phyloP scores from a whole-genome alignment of 1,140 invertebrate genomes.

The Phymastichus coffea region DNA sequence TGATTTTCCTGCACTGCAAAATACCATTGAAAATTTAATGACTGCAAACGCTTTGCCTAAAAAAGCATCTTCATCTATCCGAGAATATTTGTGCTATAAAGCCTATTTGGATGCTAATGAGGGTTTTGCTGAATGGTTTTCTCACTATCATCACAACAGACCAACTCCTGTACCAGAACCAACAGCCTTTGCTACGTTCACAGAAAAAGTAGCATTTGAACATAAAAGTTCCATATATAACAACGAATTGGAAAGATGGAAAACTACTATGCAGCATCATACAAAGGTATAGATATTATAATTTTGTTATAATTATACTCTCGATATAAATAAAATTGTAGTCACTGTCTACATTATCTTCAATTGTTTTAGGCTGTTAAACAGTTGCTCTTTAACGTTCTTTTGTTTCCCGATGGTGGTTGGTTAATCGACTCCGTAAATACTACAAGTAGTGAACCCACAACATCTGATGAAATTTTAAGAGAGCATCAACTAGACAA shows the following conservation, averaged over 20 bases:
- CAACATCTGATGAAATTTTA: constrained; percentile 54
- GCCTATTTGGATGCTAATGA: constrained; percentile 82
- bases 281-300: constrained; percentile 60
- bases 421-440: constrained; percentile 79
- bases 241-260: constrained; percentile 77
- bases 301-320: background rate
- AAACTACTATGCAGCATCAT: constrained; percentile 63
- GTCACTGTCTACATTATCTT: too few species aligned
- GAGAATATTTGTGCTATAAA: constrained; percentile 77
- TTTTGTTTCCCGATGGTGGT: constrained; percentile 85
- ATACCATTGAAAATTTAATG: constrained; percentile 43
- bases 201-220: constrained; percentile 85
- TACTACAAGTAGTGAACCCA: constrained; percentile 46
- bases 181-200: constrained; percentile 68
- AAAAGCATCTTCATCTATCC: constrained; percentile 60
- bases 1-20: constrained; percentile 60
- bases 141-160: constrained; percentile 76
- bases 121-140: constrained; percentile 86
- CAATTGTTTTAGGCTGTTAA: constrained; percentile 64
- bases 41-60: constrained; percentile 48
- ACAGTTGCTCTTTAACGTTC: constrained; percentile 81
- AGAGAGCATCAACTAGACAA: constrained; percentile 69
- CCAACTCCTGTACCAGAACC: constrained; percentile 66
- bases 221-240: constrained; percentile 78
- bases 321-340: background rate